These are phyloP conservation scores for Pelodiscus sinensis DNA, from an alignment of 2,113 vertebrate genomes.

Conservation along the genomic window DNA sequence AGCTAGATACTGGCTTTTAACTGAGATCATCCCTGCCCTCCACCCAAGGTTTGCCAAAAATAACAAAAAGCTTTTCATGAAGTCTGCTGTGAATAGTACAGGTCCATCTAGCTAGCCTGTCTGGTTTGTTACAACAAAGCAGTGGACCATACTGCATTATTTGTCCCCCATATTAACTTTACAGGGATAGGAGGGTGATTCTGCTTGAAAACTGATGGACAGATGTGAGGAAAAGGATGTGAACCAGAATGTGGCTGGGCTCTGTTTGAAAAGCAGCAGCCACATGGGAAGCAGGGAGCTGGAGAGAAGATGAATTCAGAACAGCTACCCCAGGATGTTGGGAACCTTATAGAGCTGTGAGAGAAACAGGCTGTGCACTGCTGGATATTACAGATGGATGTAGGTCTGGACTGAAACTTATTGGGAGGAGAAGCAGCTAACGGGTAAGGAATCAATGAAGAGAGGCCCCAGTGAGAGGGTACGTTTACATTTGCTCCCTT, in stretches of 20 bases:
- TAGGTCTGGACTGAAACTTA: not conserved
- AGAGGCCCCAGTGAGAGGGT: too few relatives aligned
- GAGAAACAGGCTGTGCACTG: not conserved
- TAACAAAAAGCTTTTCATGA: not conserved
- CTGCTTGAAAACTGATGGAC: not conserved
- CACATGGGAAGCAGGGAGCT: not conserved
- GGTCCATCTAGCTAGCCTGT: conserved; percentile 21
- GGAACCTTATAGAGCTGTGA: not conserved
- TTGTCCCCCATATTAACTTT: not conserved
- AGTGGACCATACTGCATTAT: not conserved
- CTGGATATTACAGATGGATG: not conserved
- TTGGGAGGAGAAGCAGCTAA: not conserved
- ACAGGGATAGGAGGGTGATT: not conserved
- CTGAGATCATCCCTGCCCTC: not conserved
- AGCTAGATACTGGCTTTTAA: not conserved
- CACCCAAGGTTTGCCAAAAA: not conserved
- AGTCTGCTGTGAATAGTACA: conserved; percentile 17
- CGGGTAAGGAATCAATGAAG: not conserved
- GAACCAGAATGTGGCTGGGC: not conserved
- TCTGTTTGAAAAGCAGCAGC: not conserved
- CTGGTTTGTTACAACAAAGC: conserved; percentile 19
- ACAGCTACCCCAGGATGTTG: not conserved
- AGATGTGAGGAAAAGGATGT: not conserved
- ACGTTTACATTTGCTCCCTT: too few relatives aligned
- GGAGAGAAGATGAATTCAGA: not conserved